Evolutionary conservation across 2,888 invertebrate genomes (phyloP).

Genomic region (Acanthosepion esculentum): DNA sequence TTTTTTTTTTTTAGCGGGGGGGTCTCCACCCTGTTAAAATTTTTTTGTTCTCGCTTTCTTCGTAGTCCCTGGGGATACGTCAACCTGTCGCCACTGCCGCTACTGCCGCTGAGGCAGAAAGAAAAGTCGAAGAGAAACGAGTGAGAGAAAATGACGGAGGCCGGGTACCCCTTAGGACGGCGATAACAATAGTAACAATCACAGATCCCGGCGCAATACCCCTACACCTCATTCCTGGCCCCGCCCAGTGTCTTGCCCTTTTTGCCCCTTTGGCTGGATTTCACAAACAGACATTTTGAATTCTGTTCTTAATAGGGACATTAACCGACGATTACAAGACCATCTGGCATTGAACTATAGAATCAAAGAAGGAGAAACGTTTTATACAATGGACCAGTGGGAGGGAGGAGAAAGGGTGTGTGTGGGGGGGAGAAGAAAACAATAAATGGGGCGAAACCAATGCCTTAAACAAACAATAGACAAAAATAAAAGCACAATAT

Average conservation of each 20-base stretch:
- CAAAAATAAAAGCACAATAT: neutral
- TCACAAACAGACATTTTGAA: slow-evolving; percentile 33
- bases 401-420: neutral
- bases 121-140: too few relatives aligned
- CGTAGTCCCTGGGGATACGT: neutral
- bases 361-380: neutral
- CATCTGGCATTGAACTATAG: neutral
- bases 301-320: neutral
- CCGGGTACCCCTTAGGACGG: too few relatives aligned
- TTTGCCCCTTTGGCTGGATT: neutral
- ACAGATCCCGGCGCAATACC: too few relatives aligned
- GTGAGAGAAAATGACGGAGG: too few relatives aligned
- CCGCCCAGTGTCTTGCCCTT: too few relatives aligned
- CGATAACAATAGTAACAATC: too few relatives aligned
- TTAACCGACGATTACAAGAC: neutral
- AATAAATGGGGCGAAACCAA: slow-evolving; percentile 33
- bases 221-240: too few relatives aligned
- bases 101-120: neutral
- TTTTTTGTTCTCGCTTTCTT: neutral
- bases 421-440: neutral
- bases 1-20: too few relatives aligned
- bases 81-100: neutral
- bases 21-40: neutral
- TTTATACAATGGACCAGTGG: neutral
- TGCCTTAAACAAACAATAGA: neutral